Base-by-base conservation (phyloP, 2,888 invertebrate genomes). In the Leptothorax acervorum region DNA sequence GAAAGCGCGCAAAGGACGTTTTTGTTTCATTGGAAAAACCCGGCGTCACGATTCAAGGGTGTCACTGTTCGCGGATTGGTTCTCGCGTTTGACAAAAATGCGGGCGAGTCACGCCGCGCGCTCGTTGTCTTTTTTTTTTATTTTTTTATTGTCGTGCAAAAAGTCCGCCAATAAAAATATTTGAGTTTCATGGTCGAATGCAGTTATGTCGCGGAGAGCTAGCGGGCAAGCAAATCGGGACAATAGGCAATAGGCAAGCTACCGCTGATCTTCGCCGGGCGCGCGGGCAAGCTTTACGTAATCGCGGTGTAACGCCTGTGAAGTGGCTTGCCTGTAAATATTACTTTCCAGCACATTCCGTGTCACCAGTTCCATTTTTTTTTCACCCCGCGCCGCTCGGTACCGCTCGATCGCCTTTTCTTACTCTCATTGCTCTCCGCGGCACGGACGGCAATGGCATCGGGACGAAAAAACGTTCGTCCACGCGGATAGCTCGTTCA, bases 301-400 rank as follows among this genome's bases (percentile, higher is more conserved):
- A 90, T 88, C 88, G 65, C 62, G 62, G 55, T 78, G 85, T 87
- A 86, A 86, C 81, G 87, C 66, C 82, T 75, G 83, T 73, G 39
- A 28, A 45, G n/a, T n/a, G 57, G 83, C 57, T 53, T 68, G 85
- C 53, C 79, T 74, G 85, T 86, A 89, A 90, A 86, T 90, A 89
- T 89, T 90, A 90, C 90, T 89, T 90, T 90, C 90, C 87, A 90
- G 65, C 86, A 78, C 86, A 87, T 90, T 90, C 90, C 86, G 83
- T 88, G 87, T 86, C 87, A 81, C 84, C 74, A 18, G 75, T 73
- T 55, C 70, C 73, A 65, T 65, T 78, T 73, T 71, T 65, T 18
- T 8, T 6, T 6, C 35, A 5, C 42, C 31, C 11, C 63, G 39
- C 65, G 39, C 9, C 53, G 35, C 68, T 6, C 45, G 11, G 55